Base-by-base conservation (phyloP, 1,140 invertebrate genomes). In the Hormaphis cornu region DNA sequence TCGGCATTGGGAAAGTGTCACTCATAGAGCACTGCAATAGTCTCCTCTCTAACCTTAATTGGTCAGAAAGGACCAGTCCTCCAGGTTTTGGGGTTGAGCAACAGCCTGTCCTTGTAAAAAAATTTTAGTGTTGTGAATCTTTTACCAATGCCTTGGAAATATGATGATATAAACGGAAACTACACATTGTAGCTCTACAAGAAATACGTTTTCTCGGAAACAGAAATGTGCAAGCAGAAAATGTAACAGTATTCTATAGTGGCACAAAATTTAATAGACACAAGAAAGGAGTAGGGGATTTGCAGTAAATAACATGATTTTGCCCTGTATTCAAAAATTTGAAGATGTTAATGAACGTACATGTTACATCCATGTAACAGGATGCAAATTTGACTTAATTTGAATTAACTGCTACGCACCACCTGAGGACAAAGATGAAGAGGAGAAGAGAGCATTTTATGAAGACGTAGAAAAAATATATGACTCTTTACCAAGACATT, bases 111-210 rank as follows among this genome's bases (percentile, higher is more conserved):
- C 50, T 35, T 1, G 22, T 52, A 53, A 14, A 72, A 72, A 61
- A 48, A 10, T 9, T 20, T 28, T 37, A 44, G 26, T 56, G 42
- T 70, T 72, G 40, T 42, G 46, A 52, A 72, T 37, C 54, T 42
- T 28, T 37, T 59, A 71, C 71, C 37, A 37, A 58, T 44, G n/a
- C 46, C 42, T 33, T 14, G 22, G 58, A 70, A 63, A 33, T 52
- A 44, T 61, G 18, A 37, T 61, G 46, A 33, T 58, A 50, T 40
- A 73, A 71, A 33, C 72, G 71, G 71, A 72, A 73, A 54, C 50
- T 72, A 71, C 10, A 72, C 53, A 48, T 72, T 48, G 72, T 72
- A 18, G 72, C 70, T 20, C 42, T 73, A 42, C 72, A 73, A 66
- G 72, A 72, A 54, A 72, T 58, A 42, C 52, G 71, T 69, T 71